Evolutionary conservation across 1,140 invertebrate genomes (phyloP).

Genomic region (Lepidurus packardi): DNA sequence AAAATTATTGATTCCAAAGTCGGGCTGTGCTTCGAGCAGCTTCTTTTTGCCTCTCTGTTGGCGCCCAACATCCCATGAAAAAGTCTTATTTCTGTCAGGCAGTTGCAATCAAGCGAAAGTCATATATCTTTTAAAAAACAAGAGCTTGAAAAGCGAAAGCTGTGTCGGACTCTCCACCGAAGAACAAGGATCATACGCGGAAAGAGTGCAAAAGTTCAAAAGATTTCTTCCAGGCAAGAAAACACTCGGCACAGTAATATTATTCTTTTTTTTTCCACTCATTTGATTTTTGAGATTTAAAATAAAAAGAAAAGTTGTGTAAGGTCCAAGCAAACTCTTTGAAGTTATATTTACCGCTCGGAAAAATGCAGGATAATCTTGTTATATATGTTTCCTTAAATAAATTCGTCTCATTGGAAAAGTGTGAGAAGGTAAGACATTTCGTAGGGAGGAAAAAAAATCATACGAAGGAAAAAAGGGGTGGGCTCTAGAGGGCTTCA

Average conservation of each 20-base stretch:
- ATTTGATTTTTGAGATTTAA: too few relatives aligned
- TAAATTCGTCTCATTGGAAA: background rate
- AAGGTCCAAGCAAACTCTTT: too few relatives aligned
- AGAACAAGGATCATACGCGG: background rate
- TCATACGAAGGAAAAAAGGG: background rate
- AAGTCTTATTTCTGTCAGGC: background rate
- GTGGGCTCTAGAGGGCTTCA: slow-evolving; percentile 8
- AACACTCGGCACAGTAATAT: too few relatives aligned
- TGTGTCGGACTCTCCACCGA: background rate
- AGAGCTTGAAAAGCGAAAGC: background rate
- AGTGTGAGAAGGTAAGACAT: background rate
- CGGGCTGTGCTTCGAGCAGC: background rate
- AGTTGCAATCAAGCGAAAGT: slow-evolving; percentile 3
- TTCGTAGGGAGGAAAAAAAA: background rate
- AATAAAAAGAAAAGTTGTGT: too few relatives aligned
- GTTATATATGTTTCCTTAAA: background rate
- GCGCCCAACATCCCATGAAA: background rate
- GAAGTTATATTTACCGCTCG: background rate
- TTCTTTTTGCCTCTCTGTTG: background rate
- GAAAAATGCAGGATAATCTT: background rate
- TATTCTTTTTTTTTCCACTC: too few relatives aligned
- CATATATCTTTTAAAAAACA: background rate
- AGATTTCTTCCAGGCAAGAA: background rate
- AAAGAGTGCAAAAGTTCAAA: background rate
- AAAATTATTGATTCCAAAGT: slow-evolving; percentile 11